Base-by-base conservation (phyloP, 2,888 invertebrate genomes). In the Platycnemis pennipes region DNA sequence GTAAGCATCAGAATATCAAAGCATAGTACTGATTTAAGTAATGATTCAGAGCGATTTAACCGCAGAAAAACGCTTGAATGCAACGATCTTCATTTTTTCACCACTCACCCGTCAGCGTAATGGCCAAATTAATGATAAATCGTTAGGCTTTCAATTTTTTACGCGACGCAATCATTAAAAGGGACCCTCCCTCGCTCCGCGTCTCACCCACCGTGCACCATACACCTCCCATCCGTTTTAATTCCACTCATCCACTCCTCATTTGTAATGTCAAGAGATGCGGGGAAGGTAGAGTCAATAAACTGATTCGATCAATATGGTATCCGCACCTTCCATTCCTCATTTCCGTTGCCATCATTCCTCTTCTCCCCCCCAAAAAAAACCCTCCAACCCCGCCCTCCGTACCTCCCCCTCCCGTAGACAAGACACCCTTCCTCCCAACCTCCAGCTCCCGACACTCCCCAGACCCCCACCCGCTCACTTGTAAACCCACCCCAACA, bases 261-360 rank as follows among this genome's bases (percentile, higher is more conserved):
- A 89, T 89, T 89, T 89, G 56, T 56, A 89, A 89, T 89, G 89
- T 56, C 89, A 56, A 89, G 89, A 56, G 56, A 89, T 56, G 89
- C 53, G 89, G 53, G 53, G 53, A 22, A 53, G 56, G 53, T 16
- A 63, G 89, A 89, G 89, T 89, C 89, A 89, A 89, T 89, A 89
- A 89, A 89, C 89, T 89, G 89, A 89, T 89, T 89, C 89, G 89
- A 89, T 89, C 89, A 89, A 89, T 89, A 89, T 89, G 89, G 89
- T 42, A 89, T 56, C 89, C 89, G 89, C 89, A 89, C 89, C 89
- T 89, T 89, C 89, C 89, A 89, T 89, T 89, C 89, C 89, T 89
- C 89, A 89, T 89, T 89, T 89, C 89, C 89, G 89, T 42, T 89
- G 46, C 56, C 89, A 89, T 89, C 89, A 89, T 56, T 89, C 56